These are phyloP conservation scores for Drosophila eohydei DNA, from an alignment of 2,888 invertebrate genomes.

Conservation along the genomic window DNA sequence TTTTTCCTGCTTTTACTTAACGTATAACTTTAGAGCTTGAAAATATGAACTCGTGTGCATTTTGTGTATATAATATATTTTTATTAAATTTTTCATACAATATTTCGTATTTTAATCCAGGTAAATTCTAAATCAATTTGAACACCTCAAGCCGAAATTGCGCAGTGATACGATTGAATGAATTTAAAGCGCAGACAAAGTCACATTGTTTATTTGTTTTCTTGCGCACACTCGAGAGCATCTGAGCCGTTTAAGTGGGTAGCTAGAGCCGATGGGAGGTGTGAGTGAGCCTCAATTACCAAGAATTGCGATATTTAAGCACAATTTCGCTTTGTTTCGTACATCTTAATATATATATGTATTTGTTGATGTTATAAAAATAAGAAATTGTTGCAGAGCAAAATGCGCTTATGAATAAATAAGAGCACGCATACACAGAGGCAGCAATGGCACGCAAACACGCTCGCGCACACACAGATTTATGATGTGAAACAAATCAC, in stretches of 20 bases:
- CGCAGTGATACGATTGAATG: constrained; percentile 40
- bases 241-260: background rate
- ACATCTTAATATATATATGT: constrained; percentile 18
- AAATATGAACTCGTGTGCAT: too few relatives aligned
- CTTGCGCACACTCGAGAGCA: constrained; percentile 9
- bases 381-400: constrained; percentile 48
- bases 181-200: constrained; percentile 34
- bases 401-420: constrained; percentile 70
- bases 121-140: background rate
- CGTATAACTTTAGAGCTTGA: too few relatives aligned
- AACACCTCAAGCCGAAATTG: constrained; percentile 10
- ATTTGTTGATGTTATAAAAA: constrained; percentile 47
- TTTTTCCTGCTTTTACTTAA: too few relatives aligned
- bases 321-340: constrained; percentile 29
- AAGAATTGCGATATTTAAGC: constrained; percentile 42
- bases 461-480: constrained; percentile 43
- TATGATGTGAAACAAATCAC: constrained; percentile 61
- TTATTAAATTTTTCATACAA: background rate
- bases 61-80: background rate
- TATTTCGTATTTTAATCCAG: background rate
- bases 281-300: constrained; percentile 33
- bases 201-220: constrained; percentile 27
- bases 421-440: constrained; percentile 36
- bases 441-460: constrained; percentile 34
- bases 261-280: background rate